Conservation (phyloP, 2,113 vertebrate species). For the Pandion haliaetus region DNA sequence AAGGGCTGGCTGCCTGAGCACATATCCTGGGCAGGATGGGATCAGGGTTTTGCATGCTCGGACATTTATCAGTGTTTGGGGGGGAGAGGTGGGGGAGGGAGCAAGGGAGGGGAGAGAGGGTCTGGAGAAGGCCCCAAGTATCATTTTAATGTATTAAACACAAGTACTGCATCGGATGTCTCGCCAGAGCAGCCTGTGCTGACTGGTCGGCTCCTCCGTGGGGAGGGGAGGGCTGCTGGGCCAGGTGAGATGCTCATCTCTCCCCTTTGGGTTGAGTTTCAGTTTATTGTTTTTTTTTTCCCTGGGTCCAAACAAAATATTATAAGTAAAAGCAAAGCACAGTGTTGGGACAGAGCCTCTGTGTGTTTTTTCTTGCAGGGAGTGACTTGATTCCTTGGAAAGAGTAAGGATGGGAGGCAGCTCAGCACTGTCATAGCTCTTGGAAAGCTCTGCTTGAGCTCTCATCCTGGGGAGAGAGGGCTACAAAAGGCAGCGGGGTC, state of each 20-base stretch:
- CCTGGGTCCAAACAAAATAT: neutral
- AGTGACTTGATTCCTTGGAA: neutral
- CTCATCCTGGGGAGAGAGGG: neutral
- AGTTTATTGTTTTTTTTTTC: neutral
- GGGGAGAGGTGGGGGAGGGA: neutral
- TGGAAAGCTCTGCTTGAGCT: neutral
- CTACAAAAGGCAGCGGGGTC: neutral
- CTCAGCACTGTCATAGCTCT: neutral
- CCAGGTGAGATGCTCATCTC: neutral
- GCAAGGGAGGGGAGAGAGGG: neutral
- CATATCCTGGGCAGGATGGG: neutral
- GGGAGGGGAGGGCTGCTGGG: neutral
- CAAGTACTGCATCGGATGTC: neutral
- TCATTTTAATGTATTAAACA: slow-evolving; percentile 33
- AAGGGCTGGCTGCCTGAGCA: neutral
- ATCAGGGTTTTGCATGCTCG: slow-evolving; percentile 42
- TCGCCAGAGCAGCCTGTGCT: neutral
- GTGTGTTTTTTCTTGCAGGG: neutral
- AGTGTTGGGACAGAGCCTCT: neutral
- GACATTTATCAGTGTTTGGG: neutral
- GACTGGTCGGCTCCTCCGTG: rapidly evolving
- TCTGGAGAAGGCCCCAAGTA: neutral
- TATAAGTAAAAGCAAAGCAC: slow-evolving; percentile 37
- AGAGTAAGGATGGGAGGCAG: neutral
- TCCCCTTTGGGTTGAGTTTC: neutral